Percentiles rank a stretch among this genome's conserved stretches.
Conservation (phyloP, 2,113 vertebrate genomes). For the Misgurnus mizolepis region DNA sequence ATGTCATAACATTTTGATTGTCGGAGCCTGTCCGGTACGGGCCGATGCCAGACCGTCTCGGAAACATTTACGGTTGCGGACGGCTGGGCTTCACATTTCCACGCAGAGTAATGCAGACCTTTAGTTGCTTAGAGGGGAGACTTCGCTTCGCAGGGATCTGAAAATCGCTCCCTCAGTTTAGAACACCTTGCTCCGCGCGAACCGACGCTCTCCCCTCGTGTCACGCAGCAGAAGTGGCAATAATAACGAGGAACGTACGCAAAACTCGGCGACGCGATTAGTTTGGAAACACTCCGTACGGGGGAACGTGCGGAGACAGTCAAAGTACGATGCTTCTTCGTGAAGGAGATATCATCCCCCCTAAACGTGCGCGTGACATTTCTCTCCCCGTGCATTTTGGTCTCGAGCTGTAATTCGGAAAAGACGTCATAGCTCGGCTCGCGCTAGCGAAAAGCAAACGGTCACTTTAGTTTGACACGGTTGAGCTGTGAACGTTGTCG, state of each 20-base stretch:
- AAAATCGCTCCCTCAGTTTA: conserved; percentile 55
- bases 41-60: conserved; percentile 62
- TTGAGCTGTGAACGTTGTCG: conserved; percentile 10
- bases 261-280: conserved; percentile 56
- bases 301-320: conserved; percentile 52
- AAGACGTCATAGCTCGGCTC: conserved; percentile 48
- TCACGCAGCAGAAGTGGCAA: conserved; percentile 49
- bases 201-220: conserved; percentile 57
- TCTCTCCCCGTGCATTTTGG: conserved; percentile 29
- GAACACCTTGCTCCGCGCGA: conserved; percentile 63
- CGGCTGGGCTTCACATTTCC: conserved; percentile 67
- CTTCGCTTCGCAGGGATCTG: conserved; percentile 69
- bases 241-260: conserved; percentile 41
- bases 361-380: conserved; percentile 44
- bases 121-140: conserved; percentile 59
- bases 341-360: conserved; percentile 46
- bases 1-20: conserved; percentile 56
- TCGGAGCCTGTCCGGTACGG: conserved; percentile 60
- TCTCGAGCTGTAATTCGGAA: conserved; percentile 43
- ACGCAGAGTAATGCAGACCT: conserved; percentile 60
- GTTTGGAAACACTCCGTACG: conserved; percentile 53
- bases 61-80: conserved; percentile 61
- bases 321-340: conserved; percentile 55
- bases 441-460: conserved; percentile 32
- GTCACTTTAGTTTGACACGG: conserved; percentile 22